Percentiles rank a stretch among this genome's conserved stretches.
Conservation (phyloP, 2,113 vertebrate species). For the Nothobranchius kuhntae region DNA sequence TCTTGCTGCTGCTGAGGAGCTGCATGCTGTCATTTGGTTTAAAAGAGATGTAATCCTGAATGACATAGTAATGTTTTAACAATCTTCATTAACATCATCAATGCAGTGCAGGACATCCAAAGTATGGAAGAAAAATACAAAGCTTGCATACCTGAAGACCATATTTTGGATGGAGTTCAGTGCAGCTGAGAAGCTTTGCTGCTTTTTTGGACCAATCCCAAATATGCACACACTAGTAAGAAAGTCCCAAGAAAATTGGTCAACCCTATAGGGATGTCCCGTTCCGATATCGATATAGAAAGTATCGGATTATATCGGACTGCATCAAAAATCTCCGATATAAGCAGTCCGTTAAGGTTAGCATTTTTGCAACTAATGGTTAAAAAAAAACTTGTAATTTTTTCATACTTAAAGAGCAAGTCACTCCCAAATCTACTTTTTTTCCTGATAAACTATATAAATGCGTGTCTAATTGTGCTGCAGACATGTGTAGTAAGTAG, state of each 20-base stretch:
- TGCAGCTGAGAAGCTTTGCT: conserved; percentile 74
- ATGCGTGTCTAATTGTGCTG: too few species aligned
- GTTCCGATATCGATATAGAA: too few species aligned
- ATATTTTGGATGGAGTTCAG: conserved; percentile 75
- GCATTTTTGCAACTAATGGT: too few species aligned
- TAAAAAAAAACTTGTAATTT: too few species aligned
- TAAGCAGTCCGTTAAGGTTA: too few species aligned
- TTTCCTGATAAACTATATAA: too few species aligned
- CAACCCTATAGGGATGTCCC: too few species aligned
- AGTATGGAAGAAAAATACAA: neutral
- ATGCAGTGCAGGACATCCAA: neutral
- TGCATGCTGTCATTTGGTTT: conserved; percentile 82
- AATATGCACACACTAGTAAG: conserved; percentile 82
- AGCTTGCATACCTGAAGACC: conserved; percentile 82
- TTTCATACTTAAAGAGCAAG: too few species aligned
- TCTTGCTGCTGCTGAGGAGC: conserved; percentile 87
- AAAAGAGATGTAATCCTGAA: conserved; percentile 82
- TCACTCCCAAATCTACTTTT: too few species aligned
- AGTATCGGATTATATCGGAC: too few species aligned
- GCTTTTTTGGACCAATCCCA: conserved; percentile 88
- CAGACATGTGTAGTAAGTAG: too few species aligned
- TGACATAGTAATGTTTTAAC: conserved; percentile 21
- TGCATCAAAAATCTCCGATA: too few species aligned
- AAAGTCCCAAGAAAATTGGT: neutral
- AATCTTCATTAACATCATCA: neutral